These are phyloP conservation scores for Microhierax caerulescens DNA, from an alignment of 2,797 vertebrate species.

Conservation along the genomic window DNA sequence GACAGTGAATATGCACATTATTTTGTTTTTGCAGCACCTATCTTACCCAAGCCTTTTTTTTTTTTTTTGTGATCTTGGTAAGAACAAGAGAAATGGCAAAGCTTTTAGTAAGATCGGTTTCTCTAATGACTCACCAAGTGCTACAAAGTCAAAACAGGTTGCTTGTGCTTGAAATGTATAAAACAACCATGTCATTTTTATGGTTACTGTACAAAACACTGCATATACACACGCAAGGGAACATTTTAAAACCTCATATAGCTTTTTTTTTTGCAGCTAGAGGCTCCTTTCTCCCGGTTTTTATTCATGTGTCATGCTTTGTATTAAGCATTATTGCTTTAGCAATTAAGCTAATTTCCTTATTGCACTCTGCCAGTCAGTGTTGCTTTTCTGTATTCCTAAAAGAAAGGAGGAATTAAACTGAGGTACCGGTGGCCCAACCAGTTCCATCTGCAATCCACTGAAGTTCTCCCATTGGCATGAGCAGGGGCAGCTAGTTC, in stretches of 20 bases:
- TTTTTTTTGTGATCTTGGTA: neutral
- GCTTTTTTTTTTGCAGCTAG: neutral
- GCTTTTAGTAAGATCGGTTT: conserved; percentile 59
- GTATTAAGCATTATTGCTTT: conserved; percentile 6
- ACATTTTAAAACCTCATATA: conserved; percentile 26
- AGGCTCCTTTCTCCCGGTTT: conserved; percentile 30
- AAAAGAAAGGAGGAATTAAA: conserved; percentile 14
- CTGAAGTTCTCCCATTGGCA: neutral
- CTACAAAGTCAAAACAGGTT: conserved; percentile 63
- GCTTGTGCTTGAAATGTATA: conserved; percentile 59
- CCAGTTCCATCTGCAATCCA: neutral
- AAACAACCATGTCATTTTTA: conserved; percentile 55
- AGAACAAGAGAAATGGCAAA: conserved; percentile 45
- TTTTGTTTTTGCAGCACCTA: neutral
- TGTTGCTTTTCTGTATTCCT: conserved; percentile 5
- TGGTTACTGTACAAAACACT: conserved; percentile 66
- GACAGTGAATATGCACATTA: neutral
- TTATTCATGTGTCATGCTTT: conserved; percentile 25
- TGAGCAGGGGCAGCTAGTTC: neutral
- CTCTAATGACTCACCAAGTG: conserved; percentile 55
- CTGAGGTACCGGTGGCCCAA: neutral
- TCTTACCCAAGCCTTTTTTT: neutral
- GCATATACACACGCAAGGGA: conserved; percentile 18
- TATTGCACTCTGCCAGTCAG: conserved; percentile 29
- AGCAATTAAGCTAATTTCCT: conserved; percentile 57